Base-by-base conservation (phyloP, 2,888 invertebrate genomes). In the Druceiella hillmani region DNA sequence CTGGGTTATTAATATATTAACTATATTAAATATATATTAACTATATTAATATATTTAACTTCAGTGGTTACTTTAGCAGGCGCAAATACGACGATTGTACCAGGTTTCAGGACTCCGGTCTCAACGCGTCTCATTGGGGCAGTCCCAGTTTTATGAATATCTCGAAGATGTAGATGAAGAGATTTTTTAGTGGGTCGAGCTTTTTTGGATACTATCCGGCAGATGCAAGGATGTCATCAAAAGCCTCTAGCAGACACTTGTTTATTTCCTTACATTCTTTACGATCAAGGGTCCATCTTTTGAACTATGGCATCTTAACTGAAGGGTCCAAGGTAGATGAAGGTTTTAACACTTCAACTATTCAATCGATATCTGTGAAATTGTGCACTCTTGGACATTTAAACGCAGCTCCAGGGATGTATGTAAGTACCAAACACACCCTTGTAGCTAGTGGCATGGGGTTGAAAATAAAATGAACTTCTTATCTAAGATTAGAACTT, bases 111-210 rank as follows among this genome's bases (percentile, higher is more conserved):
- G 46, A 95, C 71, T 72, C 99, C 99, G 66, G 99, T 99, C 74
- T 99, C 99, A 36, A 99, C 98, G 79, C 99, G 83, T 67, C 99
- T 98, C 41, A 99, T 98, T 56, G 99, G 99, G 77, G 99, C 99
- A 67, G 99, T 99, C 76, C 99, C 98, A 67, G 99, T 98, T 82
- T 99, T 99, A 91, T 99, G 99, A 45, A 99, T 98, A 69, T 99
- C 98, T 77, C 98, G 98, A 47, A 99, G 87, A 59, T 98, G 98
- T 64, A 99, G 86, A 79, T 98, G 90, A 46, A 99, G 87, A 52
- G 99, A 79, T 78, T 94, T 97, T 70, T 98, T 95, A 57, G 93
- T 93, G 59, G 98, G 97, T 57, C 98, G 85, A 54, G n/a, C n/a
- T n/a, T n/a, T n/a, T n/a, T n/a, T n/a, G n/a, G n/a, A n/a, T n/a